Evolutionary conservation across 1,140 invertebrate genomes (phyloP).

Genomic region (Solenopsis invicta): DNA sequence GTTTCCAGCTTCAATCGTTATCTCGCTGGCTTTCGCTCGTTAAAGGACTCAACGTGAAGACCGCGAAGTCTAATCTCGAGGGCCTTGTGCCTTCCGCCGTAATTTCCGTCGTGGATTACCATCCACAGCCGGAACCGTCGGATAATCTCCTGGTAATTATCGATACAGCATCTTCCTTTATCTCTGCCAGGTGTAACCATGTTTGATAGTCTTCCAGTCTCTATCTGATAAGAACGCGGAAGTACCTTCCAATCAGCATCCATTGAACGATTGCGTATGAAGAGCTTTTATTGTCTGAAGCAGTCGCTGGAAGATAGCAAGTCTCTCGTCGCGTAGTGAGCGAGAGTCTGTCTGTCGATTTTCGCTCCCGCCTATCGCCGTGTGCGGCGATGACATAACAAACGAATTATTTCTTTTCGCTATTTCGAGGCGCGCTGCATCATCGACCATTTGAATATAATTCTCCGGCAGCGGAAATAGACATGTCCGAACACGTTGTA

Average conservation of each 20-base stretch:
- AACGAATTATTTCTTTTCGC: constrained; percentile 37
- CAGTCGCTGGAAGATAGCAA: background rate
- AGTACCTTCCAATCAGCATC: background rate
- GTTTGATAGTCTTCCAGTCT: background rate
- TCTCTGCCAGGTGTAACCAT: background rate
- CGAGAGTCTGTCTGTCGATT: background rate
- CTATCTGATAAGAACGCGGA: background rate
- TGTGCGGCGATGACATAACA: constrained; percentile 21
- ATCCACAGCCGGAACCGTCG: background rate
- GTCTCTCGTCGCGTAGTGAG: background rate
- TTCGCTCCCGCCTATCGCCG: background rate
- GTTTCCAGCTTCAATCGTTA: constrained; percentile 3
- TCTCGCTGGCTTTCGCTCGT: constrained; percentile 26
- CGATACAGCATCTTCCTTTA: constrained; percentile 1
- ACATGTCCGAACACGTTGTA: background rate
- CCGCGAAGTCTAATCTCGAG: background rate
- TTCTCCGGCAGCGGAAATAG: constrained; percentile 13
- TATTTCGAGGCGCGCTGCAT: constrained; percentile 13
- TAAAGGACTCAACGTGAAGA: background rate
- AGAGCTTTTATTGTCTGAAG: background rate
- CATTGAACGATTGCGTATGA: background rate
- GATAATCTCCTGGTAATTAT: constrained; percentile 28
- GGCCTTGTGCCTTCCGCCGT: background rate
- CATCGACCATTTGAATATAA: constrained; percentile 18
- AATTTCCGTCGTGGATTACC: constrained; percentile 10